A percentile compares a stretch with the other conserved stretches of the same genome.
These are phyloP conservation scores for Euura lappo DNA, from an alignment of 1,140 invertebrate species.

Conservation along the genomic window DNA sequence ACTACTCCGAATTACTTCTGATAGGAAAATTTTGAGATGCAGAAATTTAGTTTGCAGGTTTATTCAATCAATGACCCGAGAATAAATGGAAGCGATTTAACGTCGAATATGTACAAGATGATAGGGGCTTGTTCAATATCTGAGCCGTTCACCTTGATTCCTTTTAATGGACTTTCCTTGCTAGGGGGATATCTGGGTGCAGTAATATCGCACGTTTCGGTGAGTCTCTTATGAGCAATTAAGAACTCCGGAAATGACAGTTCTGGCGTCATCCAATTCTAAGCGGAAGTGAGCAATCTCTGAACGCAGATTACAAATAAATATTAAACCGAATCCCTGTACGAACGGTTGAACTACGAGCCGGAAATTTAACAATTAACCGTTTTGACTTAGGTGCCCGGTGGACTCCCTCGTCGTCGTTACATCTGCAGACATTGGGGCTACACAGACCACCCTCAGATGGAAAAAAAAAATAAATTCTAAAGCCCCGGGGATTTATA, in stretches of 20 bases:
- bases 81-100: not conserved
- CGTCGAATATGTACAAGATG: not conserved
- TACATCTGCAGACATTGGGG: not conserved
- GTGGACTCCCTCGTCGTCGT: not conserved
- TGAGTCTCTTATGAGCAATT: slow-evolving; percentile 1
- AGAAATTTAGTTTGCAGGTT: not conserved
- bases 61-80: not conserved
- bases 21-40: not conserved
- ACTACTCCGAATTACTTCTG: too few relatives aligned
- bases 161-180: too few relatives aligned
- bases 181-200: not conserved
- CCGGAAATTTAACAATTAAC: slow-evolving; percentile 7
- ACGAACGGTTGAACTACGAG: slow-evolving; percentile 4
- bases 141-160: too few relatives aligned
- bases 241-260: slow-evolving; percentile 2
- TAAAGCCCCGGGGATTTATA: not conserved
- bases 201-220: not conserved
- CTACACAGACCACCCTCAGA: not conserved
- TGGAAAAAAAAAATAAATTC: not conserved
- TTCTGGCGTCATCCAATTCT: not conserved
- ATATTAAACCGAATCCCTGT: slow-evolving; percentile 2
- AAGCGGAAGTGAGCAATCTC: slow-evolving; percentile 1
- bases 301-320: slow-evolving; percentile 7
- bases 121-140: too few relatives aligned
- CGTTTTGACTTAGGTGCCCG: not conserved